Conservation (phyloP, 2,888 invertebrate species). For the Pharmacophagus antenor region DNA sequence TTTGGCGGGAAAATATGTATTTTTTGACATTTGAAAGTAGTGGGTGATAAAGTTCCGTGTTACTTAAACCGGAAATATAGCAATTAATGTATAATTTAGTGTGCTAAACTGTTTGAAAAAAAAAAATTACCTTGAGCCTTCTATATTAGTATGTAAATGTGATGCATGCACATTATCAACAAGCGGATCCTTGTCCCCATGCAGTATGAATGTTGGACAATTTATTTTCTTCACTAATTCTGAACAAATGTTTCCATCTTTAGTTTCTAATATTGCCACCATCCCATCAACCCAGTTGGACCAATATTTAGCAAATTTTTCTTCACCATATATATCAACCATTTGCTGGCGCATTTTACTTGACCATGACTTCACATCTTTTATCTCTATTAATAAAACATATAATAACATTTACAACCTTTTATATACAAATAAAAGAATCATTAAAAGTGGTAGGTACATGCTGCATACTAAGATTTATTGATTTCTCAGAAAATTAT, state of each 20-base stretch:
- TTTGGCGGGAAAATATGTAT: no score
- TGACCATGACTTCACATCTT: slow-evolving; percentile 89
- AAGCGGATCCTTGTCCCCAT: slow-evolving; percentile 91
- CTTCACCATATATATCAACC: slow-evolving; percentile 86
- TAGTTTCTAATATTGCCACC: slow-evolving; percentile 75
- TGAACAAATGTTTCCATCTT: slow-evolving; percentile 88
- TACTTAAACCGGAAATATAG: no score
- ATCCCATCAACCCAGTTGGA: slow-evolving; percentile 86
- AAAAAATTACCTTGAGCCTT: slow-evolving; percentile 79
- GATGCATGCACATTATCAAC: slow-evolving; percentile 87
- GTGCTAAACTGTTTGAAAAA: no score
- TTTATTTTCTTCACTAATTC: slow-evolving; percentile 82
- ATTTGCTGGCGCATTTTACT: slow-evolving; percentile 87
- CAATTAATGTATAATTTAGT: no score
- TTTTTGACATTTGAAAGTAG: no score
- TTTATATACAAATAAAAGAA: background rate
- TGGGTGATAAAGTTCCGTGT: no score
- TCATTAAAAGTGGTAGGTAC: no score
- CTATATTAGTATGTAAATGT: slow-evolving; percentile 85
- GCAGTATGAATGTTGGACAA: slow-evolving; percentile 90
- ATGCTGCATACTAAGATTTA: no score
- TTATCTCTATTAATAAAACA: slow-evolving; percentile 76
- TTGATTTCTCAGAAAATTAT: no score
- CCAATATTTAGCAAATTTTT: slow-evolving; percentile 86
- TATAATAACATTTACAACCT: background rate